phyloP scores from a whole-genome alignment of 2,888 invertebrate species.

The Microplitis manilae region DNA sequence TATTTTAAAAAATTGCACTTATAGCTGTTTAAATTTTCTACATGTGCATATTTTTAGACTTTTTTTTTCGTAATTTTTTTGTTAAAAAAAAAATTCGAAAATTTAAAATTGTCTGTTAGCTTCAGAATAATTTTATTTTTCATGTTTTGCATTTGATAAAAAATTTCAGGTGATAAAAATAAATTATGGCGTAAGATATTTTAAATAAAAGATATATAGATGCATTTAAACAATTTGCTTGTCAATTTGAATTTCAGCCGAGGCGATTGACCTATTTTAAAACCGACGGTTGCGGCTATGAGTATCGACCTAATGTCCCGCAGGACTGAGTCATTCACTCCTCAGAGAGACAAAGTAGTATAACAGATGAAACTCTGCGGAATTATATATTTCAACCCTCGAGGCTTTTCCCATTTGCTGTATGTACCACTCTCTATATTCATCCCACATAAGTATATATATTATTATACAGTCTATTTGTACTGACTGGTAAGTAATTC shows the following conservation, averaged over 20 bases:
- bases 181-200: background rate
- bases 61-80: too few relatives aligned
- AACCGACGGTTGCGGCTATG: constrained; percentile 19
- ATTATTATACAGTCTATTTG: background rate
- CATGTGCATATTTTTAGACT: too few relatives aligned
- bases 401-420: constrained; percentile 21
- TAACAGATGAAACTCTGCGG: constrained; percentile 33
- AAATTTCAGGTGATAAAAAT: background rate
- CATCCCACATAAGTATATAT: background rate
- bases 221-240: constrained; percentile 1
- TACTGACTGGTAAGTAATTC: background rate
- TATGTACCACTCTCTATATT: background rate
- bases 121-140: too few relatives aligned
- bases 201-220: background rate
- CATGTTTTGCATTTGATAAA: too few relatives aligned
- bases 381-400: constrained; percentile 32
- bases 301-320: constrained; percentile 41
- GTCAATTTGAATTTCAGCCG: constrained; percentile 12
- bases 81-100: too few relatives aligned
- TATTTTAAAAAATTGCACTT: too few relatives aligned
- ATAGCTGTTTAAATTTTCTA: too few relatives aligned
- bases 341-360: constrained; percentile 39
- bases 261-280: constrained; percentile 32
- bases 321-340: constrained; percentile 39
- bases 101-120: too few relatives aligned